Base-by-base conservation (phyloP, 2,113 vertebrate genomes). In the Rhizomys pruinosus region DNA sequence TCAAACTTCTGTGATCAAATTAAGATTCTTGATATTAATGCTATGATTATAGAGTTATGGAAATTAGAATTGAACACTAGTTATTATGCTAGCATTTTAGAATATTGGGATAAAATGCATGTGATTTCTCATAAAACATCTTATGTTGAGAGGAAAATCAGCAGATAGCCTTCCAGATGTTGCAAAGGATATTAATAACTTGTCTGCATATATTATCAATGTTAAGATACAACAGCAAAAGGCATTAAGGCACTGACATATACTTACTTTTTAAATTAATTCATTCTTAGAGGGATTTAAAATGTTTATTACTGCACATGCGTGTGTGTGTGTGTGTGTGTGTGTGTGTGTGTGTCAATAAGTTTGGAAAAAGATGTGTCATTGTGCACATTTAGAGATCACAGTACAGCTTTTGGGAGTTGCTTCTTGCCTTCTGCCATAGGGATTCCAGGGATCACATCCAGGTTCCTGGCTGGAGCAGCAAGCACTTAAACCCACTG, bases 61-160 rank as follows among this genome's bases (percentile, higher is more conserved):
- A 74, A 93, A 74, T 39, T 78, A 90, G 73, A 59, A 68, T 4
- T 20, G 15, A 81, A 89, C 5, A 73, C 9, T 23, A 34, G n/a
- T n/a, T n/a, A n/a, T n/a, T n/a, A 61, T 76, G 4, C 71, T 80
- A 78, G 32, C 17, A 37, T 87, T 93, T 94, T 55, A 87, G 52
- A 63, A 55, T 42, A 39, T 10, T 86, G 16, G 47, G 42, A 39
- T 86, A 89, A 87, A n/a, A 34, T 71, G n/a, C 39, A 25, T 2
- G 2, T 34, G 47, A 16, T 68, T 78, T 77, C 7, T 85, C 73
- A 16, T 73, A 89, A 71, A 79, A 59, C 44, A 29, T 81, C 85
- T n/a, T 94, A 44, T 55, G 52, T 76, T 37, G 71, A 74, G 63
- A 39, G n/a, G 61, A 76, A 71, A 42, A 88, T 37, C 44, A 84